These are phyloP conservation scores for Galerucella calmariensis DNA, from an alignment of 2,888 invertebrate genomes.

Conservation along the genomic window DNA sequence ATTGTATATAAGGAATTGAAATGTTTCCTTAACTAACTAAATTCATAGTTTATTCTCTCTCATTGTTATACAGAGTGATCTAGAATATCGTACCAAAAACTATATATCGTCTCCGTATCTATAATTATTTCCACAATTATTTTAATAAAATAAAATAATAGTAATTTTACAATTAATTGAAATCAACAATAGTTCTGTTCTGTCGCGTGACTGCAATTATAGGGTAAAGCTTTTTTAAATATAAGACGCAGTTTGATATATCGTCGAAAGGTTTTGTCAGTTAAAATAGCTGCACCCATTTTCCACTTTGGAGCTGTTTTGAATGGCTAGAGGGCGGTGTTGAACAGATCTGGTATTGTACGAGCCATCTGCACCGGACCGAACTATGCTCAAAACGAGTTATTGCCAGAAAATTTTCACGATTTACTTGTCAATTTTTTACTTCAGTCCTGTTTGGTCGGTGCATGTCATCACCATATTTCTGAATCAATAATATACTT, in stretches of 20 bases:
- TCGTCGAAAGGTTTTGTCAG: conserved; percentile 63
- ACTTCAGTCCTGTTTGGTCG: conserved; percentile 18
- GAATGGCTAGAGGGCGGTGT: conserved; percentile 63
- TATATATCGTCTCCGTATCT: no score
- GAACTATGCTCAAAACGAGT: conserved; percentile 49
- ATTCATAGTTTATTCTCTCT: no score
- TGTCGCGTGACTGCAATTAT: conserved; percentile 50
- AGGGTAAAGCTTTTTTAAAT: conserved; percentile 58
- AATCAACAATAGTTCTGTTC: conserved; percentile 55
- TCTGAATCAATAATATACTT: not conserved
- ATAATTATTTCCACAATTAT: no score
- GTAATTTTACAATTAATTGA: not conserved
- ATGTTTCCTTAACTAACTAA: no score
- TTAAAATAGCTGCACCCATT: conserved; percentile 62
- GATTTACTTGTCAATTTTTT: conserved; percentile 39
- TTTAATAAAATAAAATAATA: no score
- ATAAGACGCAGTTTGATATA: conserved; percentile 63
- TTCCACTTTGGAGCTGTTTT: conserved; percentile 62
- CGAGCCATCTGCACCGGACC: conserved; percentile 61
- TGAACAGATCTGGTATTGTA: conserved; percentile 62
- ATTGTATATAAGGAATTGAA: no score
- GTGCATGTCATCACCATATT: conserved; percentile 6
- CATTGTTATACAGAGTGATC: no score
- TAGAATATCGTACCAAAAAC: no score
- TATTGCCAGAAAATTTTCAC: conserved; percentile 47